These are phyloP conservation scores for Synchiropus splendidus DNA, from an alignment of 2,113 vertebrate species.

Conservation along the genomic window DNA sequence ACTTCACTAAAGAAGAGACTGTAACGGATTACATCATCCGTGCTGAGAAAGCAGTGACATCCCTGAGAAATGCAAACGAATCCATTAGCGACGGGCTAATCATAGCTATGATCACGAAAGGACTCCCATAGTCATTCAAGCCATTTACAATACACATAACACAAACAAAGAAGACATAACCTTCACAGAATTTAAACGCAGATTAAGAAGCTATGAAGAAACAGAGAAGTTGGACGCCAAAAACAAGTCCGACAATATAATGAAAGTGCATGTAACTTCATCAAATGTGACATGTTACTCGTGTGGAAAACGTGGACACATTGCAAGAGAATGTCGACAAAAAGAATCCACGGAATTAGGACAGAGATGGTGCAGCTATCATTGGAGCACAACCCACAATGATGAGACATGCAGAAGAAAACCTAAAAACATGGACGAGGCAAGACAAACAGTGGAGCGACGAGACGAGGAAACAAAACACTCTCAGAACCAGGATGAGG, in stretches of 20 bases:
- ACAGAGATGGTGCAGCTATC: too few species aligned
- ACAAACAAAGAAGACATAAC: background rate
- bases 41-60: background rate
- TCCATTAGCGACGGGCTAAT: background rate
- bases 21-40: background rate
- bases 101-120: background rate
- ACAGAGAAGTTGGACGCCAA: background rate
- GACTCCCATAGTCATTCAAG: background rate
- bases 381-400: too few species aligned
- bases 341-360: background rate
- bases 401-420: too few species aligned
- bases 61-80: background rate
- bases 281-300: background rate
- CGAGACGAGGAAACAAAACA: background rate
- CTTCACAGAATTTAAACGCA: background rate
- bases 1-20: background rate
- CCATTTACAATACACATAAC: background rate
- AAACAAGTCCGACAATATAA: background rate
- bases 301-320: background rate
- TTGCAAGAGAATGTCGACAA: background rate
- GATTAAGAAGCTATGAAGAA: background rate
- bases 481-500: background rate
- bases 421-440: background rate
- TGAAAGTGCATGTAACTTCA: background rate
- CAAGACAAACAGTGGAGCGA: background rate